phyloP scores from a whole-genome alignment of 2,888 invertebrate species.

The Odontomyia ornata region DNA sequence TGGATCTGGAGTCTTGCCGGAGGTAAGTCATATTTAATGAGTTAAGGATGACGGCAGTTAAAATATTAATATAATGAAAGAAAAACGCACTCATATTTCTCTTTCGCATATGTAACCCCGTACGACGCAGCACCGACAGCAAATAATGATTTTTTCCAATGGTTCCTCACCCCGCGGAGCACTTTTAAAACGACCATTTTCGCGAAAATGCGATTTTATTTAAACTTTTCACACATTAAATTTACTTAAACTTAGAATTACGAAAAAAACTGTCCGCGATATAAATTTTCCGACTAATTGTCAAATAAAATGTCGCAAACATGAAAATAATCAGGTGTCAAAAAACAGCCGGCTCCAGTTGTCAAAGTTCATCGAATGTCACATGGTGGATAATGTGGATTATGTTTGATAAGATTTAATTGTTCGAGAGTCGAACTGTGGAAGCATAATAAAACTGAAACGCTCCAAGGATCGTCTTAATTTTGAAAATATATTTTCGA shows the following conservation, averaged over 20 bases:
- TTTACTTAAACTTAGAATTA: neutral
- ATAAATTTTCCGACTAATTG: neutral
- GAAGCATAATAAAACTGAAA: neutral
- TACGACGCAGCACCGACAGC: constrained; percentile 74
- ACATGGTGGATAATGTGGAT: constrained; percentile 35
- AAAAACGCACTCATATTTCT: constrained; percentile 76
- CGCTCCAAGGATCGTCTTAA: no score
- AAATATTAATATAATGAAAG: no score
- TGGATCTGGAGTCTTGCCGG: no score
- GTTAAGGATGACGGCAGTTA: no score
- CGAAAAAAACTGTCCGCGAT: neutral
- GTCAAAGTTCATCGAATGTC: constrained; percentile 14
- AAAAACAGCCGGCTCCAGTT: constrained; percentile 9
- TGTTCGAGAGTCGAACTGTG: neutral
- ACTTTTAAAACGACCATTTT: constrained; percentile 37
- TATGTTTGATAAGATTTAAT: neutral
- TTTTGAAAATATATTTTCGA: no score
- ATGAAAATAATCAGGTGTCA: neutral
- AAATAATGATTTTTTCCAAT: constrained; percentile 90
- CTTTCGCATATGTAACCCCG: constrained; percentile 74
- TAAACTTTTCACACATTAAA: constrained; percentile 11
- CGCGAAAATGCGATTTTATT: neutral
- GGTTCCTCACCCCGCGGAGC: constrained; percentile 57
- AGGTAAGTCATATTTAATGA: no score
- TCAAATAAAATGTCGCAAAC: no score